These are phyloP conservation scores for Rhynchonema sp. DNA, from an alignment of 2,888 invertebrate genomes.

Conservation along the genomic window DNA sequence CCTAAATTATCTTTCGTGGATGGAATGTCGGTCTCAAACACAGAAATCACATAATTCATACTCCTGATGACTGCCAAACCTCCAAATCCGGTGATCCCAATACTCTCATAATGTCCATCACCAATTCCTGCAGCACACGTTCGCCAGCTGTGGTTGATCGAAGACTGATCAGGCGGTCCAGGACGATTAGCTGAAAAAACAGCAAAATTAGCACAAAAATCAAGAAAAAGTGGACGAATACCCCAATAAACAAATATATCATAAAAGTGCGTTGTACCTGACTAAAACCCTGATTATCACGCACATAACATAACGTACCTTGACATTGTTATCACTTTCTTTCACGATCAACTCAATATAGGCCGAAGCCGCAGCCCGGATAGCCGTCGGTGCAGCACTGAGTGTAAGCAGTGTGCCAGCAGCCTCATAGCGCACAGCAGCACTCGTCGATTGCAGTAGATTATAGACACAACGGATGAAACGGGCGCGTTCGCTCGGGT, in stretches of 20 bases:
- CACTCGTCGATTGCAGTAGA: conserved; percentile 74
- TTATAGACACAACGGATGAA: conserved; percentile 98
- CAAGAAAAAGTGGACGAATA: not conserved
- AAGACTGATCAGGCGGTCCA: conserved; percentile 73
- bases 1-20: conserved; percentile 31
- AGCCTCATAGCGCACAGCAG: conserved; percentile 53
- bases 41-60: not conserved
- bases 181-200: conserved; percentile 52
- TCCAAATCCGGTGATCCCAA: conserved; percentile 78
- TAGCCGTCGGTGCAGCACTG: conserved; percentile 89
- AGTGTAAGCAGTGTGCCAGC: conserved; percentile 65
- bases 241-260: not conserved
- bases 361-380: conserved; percentile 86
- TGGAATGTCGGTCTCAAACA: not conserved
- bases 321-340: conserved; percentile 98
- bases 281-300: too few relatives aligned
- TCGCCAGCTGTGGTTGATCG: conserved; percentile 37
- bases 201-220: not conserved
- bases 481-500: conserved; percentile 78
- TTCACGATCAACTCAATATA: conserved; percentile 98
- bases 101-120: conserved; percentile 92
- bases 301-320: conserved; percentile 37
- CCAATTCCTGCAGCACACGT: conserved; percentile 44
- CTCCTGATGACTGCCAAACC: not conserved
- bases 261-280: too few relatives aligned